A percentile compares a stretch with the other conserved stretches of the same genome.
phyloP scores from a whole-genome alignment of 2,797 vertebrate species.

The Sardinella longiceps region DNA sequence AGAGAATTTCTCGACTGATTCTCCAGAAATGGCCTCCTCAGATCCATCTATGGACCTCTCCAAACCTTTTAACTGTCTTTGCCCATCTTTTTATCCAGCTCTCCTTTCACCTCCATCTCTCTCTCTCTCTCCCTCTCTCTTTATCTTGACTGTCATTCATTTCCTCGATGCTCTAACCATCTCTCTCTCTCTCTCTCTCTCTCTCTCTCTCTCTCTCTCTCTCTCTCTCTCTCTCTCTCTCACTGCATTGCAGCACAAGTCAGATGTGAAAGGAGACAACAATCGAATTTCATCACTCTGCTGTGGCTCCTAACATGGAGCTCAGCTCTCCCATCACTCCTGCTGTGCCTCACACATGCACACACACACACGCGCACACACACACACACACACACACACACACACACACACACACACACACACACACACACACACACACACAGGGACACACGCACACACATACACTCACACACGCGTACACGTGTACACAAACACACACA shows the following conservation, averaged over 20 bases:
- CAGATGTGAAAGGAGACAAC: slow-evolving; percentile 19
- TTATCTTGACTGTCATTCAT: background rate
- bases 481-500: background rate
- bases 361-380: slow-evolving; percentile 14
- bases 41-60: background rate
- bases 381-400: slow-evolving; percentile 13
- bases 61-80: background rate
- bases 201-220: slow-evolving; percentile 42
- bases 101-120: background rate
- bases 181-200: slow-evolving; percentile 11
- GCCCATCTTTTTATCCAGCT: background rate
- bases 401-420: background rate
- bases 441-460: background rate
- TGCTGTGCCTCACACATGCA: background rate
- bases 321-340: background rate
- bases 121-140: background rate
- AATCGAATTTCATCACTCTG: slow-evolving; percentile 19
- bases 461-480: background rate
- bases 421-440: background rate
- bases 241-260: slow-evolving; percentile 13
- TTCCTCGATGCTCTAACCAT: slow-evolving; percentile 52
- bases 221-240: slow-evolving; percentile 9
- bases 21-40: background rate
- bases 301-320: slow-evolving; percentile 19
- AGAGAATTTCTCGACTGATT: background rate